Evolutionary conservation across 2,888 invertebrate species (phyloP).

Genomic region (Pollenia angustigena): DNA sequence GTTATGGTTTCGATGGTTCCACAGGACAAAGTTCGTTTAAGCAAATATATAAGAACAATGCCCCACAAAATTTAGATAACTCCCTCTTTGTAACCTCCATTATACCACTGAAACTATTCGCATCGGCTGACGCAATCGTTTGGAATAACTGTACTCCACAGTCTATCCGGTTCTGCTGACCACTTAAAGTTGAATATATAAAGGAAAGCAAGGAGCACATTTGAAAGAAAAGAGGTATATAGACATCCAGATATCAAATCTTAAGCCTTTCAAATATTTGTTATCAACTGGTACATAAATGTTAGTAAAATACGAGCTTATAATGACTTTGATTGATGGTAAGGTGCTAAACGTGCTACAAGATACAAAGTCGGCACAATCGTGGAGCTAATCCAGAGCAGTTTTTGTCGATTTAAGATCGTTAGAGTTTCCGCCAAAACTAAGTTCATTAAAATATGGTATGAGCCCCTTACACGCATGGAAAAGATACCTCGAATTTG

Average conservation of each 20-base stretch:
- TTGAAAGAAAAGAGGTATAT: conserved; percentile 14
- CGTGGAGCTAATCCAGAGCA: conserved; percentile 52
- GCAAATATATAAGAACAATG: too few relatives aligned
- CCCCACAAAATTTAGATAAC: too few relatives aligned
- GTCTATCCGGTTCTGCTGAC: too few relatives aligned
- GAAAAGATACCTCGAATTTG: conserved; percentile 50
- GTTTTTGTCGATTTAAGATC: conserved; percentile 55
- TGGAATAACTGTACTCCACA: too few relatives aligned
- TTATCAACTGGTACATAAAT: conserved; percentile 16
- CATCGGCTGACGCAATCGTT: too few relatives aligned
- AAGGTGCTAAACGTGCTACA: conserved; percentile 37
- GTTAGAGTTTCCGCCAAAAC: conserved; percentile 46
- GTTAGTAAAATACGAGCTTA: conserved; percentile 44
- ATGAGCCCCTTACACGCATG: too few relatives aligned
- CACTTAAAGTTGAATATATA: too few relatives aligned
- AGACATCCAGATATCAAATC: conserved; percentile 17
- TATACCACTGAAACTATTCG: conserved; percentile 46
- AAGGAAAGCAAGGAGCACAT: too few relatives aligned
- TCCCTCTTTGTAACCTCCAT: too few relatives aligned
- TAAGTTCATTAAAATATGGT: conserved; percentile 52
- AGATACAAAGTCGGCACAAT: conserved; percentile 26
- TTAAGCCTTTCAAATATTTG: conserved; percentile 21
- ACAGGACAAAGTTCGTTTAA: too few relatives aligned
- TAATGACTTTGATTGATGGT: too few relatives aligned
- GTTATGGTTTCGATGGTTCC: too few relatives aligned